Conservation (phyloP, 2,888 invertebrate genomes). For the Lycaena phlaeas region DNA sequence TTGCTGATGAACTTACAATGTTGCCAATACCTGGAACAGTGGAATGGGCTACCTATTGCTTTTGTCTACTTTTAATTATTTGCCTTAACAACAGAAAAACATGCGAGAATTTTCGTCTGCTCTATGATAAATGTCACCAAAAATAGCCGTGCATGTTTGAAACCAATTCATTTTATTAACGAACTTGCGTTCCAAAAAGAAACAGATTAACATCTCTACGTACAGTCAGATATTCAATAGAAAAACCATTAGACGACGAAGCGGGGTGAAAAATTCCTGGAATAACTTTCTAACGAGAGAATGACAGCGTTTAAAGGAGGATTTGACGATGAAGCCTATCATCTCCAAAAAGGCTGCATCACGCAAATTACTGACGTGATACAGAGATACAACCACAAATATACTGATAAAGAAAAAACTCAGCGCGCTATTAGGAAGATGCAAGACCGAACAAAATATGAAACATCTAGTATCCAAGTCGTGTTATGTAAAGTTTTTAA, state of each 20-base stretch:
- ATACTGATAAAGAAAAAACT: conserved; percentile 44
- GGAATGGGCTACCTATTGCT: too few species aligned
- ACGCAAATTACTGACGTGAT: conserved; percentile 53
- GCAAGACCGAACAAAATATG: conserved; percentile 38
- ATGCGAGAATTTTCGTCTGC: too few species aligned
- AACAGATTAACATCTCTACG: too few species aligned
- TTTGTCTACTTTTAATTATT: too few species aligned
- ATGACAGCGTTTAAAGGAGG: conserved; percentile 42
- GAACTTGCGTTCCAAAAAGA: too few species aligned
- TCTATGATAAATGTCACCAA: too few species aligned
- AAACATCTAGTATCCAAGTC: conserved; percentile 25
- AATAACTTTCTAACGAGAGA: conserved; percentile 46
- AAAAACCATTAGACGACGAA: conserved; percentile 41
- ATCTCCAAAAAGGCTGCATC: conserved; percentile 58
- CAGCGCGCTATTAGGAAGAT: conserved; percentile 37
- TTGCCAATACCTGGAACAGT: too few species aligned
- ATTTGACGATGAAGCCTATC: conserved; percentile 38
- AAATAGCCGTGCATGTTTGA: too few species aligned
- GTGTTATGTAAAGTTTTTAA: neutral
- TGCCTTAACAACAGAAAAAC: too few species aligned
- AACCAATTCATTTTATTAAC: too few species aligned
- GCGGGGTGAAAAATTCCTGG: conserved; percentile 48
- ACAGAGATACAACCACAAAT: conserved; percentile 34
- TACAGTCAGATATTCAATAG: conserved; percentile 50
- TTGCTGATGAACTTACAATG: too few species aligned